Base-by-base conservation (phyloP, 1,140 invertebrate species). In the Heliconius congener region DNA sequence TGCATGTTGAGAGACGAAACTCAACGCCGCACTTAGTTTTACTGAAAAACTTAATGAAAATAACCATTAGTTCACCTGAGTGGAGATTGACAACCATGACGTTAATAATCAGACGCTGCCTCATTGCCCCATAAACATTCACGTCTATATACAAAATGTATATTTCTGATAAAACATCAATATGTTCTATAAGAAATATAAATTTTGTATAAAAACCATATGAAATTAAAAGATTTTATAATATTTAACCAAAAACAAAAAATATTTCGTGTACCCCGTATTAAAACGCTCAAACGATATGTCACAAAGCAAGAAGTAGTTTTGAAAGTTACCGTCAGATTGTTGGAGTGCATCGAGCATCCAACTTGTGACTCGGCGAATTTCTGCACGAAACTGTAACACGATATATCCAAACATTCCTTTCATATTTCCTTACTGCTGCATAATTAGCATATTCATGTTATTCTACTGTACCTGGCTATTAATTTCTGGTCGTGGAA, bases 251-350 rank as follows among this genome's bases (percentile, higher is more conserved):
- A 27, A 72, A 27, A 71, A 30, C 46, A 55, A 30, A 71, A 46
- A 76, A 70, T 57, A 50, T 8, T 77, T 71, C 42, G 55, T 71
- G 75, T 60, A 71, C 30, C 27, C 70, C 30, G 19, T 46, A 72
- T 77, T 72, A 9, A 72, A 77, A 72, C 71, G 74, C 46, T 66
- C 34, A 66, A 71, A 70, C 79, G 39, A 77, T 80, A 76, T 76
- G 74, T 80, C 79, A 80, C 79, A 79, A 72, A 60, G 78, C 60
- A 71, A 78, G 78, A 60, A 80, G 74, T 72, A 73, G 87, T 88
- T 89, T 87, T 90, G 88, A 90, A 87, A 91, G 89, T 88, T 86
- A 84, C 85, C 82, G 86, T 86, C 88, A 88, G 85, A 87, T 86
- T 84, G 9, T 60, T 23, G 83, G 84, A 87, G 87, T 90, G 84